phyloP scores from a whole-genome alignment of 2,113 vertebrate genomes.

The Falco punctatus region DNA sequence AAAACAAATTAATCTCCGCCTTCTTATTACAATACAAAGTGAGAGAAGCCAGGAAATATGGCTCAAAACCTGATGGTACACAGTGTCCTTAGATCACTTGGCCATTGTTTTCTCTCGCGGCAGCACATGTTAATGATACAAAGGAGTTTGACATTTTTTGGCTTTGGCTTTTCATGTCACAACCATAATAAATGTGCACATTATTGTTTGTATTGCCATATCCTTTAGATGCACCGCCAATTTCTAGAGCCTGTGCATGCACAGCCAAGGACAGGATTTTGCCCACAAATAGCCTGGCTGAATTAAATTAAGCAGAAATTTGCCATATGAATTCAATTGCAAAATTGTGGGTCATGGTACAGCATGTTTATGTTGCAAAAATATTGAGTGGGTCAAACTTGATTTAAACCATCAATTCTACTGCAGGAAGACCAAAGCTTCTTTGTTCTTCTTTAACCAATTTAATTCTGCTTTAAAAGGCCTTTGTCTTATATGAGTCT shows the following conservation, averaged over 20 bases:
- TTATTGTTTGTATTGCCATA: constrained; percentile 55
- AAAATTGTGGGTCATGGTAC: background rate
- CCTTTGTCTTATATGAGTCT: background rate
- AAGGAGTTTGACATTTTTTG: constrained; percentile 52
- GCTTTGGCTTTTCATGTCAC: constrained; percentile 53
- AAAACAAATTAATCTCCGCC: constrained; percentile 30
- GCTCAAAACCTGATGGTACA: constrained; percentile 63
- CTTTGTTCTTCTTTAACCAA: background rate
- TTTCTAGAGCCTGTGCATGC: background rate
- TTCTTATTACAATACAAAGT: constrained; percentile 65
- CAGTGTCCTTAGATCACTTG: constrained; percentile 60
- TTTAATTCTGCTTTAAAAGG: background rate
- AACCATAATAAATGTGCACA: constrained; percentile 44
- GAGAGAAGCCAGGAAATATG: constrained; percentile 54
- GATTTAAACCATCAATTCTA: background rate
- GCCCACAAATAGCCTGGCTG: background rate
- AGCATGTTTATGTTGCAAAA: background rate
- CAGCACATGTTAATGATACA: constrained; percentile 47
- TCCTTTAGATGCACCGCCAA: constrained; percentile 33
- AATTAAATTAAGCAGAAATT: constrained; percentile 10
- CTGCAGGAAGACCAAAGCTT: background rate
- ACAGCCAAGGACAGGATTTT: constrained; percentile 17
- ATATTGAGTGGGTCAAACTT: background rate
- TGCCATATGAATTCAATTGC: background rate
- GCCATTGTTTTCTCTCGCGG: constrained; percentile 49